Evolutionary conservation across 2,113 vertebrate species (phyloP).

Genomic region (Phalacrocorax brasilianus): DNA sequence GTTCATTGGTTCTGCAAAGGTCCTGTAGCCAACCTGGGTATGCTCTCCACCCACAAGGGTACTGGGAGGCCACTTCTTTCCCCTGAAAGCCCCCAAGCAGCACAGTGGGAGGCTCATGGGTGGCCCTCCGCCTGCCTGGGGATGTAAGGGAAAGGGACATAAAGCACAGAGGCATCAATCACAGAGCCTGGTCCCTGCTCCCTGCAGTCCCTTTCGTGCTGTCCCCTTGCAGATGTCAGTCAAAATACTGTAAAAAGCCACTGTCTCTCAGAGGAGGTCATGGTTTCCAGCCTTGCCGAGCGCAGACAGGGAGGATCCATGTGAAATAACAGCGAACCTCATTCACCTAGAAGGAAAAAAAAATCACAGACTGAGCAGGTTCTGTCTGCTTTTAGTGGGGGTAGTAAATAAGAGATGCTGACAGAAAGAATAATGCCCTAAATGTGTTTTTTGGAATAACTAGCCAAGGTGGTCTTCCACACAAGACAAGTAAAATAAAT

Average conservation of each 20-base stretch:
- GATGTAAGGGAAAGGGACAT: background rate
- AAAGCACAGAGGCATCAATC: background rate
- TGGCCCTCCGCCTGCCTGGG: background rate
- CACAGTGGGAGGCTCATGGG: background rate
- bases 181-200: background rate
- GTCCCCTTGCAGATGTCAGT: background rate
- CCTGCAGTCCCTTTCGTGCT: background rate
- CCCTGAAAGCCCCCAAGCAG: background rate
- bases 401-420: background rate
- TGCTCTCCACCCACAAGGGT: background rate
- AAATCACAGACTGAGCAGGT: background rate
- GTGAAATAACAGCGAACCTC: background rate
- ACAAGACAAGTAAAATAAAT: background rate
- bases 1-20: background rate
- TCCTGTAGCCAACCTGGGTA: background rate
- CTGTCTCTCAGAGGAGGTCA: background rate
- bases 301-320: background rate
- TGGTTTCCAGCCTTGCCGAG: rapidly evolving
- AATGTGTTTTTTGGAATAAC: background rate
- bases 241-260: background rate
- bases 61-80: background rate
- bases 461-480: background rate
- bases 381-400: background rate
- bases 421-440: background rate
- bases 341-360: background rate